Evolutionary conservation across 2,113 vertebrate species (phyloP).

Genomic region (Lonchura striata): DNA sequence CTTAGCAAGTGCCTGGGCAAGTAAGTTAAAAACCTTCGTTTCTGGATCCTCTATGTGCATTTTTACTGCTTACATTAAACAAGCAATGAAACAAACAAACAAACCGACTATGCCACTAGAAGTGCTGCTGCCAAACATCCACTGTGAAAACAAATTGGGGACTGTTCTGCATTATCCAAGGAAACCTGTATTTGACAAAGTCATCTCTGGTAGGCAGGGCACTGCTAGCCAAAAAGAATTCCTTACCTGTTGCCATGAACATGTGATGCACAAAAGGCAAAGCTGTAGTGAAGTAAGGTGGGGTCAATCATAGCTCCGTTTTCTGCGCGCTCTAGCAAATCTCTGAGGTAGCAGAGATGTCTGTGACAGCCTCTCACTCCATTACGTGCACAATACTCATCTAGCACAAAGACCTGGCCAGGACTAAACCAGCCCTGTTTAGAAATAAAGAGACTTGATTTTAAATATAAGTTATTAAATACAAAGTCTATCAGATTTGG

Average conservation of each 20-base stretch:
- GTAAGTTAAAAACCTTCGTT: conserved; percentile 11
- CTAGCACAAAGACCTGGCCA: conserved; percentile 97
- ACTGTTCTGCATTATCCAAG: conserved; percentile 42
- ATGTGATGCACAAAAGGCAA: conserved; percentile 97
- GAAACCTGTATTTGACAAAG: conserved; percentile 55
- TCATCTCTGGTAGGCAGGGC: conserved; percentile 30
- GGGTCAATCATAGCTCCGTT: conserved; percentile 99
- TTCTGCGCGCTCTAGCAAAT: conserved; percentile 94
- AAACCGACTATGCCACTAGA: conserved; percentile 49
- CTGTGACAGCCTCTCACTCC: conserved; percentile 96
- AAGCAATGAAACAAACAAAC: conserved; percentile 58
- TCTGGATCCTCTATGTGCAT: conserved; percentile 30
- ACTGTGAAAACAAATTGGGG: conserved; percentile 40
- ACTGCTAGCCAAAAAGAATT: not conserved
- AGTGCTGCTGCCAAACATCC: conserved; percentile 60
- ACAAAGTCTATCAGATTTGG: conserved; percentile 26
- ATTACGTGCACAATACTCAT: conserved; percentile 97
- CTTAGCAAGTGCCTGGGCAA: not conserved
- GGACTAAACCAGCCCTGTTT: conserved; percentile 98
- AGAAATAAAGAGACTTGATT: conserved; percentile 73
- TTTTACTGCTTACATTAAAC: conserved; percentile 62
- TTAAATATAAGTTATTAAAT: conserved; percentile 70
- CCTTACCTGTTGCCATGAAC: conserved; percentile 97
- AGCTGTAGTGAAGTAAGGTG: conserved; percentile 98
- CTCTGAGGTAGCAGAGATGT: conserved; percentile 95